Conservation (phyloP, 1,140 invertebrate genomes). For the Adelges cooleyi region DNA sequence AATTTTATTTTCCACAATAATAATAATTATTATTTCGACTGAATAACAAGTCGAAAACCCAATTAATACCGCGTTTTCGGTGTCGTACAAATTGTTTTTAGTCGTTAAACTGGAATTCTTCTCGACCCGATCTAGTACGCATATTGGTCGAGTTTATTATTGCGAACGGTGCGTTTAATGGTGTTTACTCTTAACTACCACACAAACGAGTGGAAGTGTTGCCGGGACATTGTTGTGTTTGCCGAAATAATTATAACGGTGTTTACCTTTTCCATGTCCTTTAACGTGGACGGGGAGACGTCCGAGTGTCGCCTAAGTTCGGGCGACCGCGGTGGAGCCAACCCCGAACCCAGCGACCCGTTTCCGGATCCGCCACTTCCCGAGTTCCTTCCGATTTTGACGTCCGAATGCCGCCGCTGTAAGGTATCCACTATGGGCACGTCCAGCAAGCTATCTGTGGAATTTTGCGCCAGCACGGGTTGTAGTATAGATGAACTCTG, state of each 20-base stretch:
- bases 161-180: no score
- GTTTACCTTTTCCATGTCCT: constrained; percentile 66
- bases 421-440: constrained; percentile 61
- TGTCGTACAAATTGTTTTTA: no score
- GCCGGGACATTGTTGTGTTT: no score
- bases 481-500: constrained; percentile 50
- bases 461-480: constrained; percentile 54
- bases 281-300: constrained; percentile 68
- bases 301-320: constrained; percentile 68
- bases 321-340: constrained; percentile 64
- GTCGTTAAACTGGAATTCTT: no score
- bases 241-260: neutral
- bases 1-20: no score
- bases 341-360: constrained; percentile 41
- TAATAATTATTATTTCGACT: no score
- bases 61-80: no score
- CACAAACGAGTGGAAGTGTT: no score
- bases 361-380: constrained; percentile 41
- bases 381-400: constrained; percentile 48
- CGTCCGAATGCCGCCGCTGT: constrained; percentile 65
- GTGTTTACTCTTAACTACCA: no score
- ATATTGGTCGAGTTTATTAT: no score
- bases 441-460: constrained; percentile 64
- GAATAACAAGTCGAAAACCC: no score
- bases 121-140: no score